Evolutionary conservation across 2,113 vertebrate species (phyloP).

Genomic region (Andinoacara biseriatus): DNA sequence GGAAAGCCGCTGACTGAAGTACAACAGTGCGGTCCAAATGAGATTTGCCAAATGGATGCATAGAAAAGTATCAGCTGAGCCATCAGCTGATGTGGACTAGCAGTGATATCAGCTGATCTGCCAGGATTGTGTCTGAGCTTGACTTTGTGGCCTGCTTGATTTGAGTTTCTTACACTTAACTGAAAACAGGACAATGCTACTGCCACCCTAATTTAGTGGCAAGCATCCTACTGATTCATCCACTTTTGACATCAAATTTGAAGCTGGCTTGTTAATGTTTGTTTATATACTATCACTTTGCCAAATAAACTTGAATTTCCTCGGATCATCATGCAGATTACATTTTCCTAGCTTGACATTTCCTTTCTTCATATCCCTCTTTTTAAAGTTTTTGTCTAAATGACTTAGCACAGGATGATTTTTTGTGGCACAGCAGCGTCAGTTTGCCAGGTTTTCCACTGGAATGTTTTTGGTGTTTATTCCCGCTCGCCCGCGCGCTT

Average conservation of each 20-base stretch:
- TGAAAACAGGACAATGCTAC: neutral
- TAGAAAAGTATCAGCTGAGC: neutral
- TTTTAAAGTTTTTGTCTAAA: neutral
- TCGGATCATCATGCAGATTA: neutral
- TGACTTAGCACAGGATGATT: neutral
- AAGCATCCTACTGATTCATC: neutral
- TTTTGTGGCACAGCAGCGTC: neutral
- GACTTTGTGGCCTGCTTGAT: neutral
- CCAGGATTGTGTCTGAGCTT: neutral
- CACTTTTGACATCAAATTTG: neutral
- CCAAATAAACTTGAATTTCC: neutral
- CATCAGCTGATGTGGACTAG: neutral
- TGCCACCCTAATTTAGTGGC: neutral
- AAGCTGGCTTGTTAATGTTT: neutral
- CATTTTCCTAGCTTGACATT: neutral
- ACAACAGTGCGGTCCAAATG: neutral
- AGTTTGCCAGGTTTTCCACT: constrained; percentile 15
- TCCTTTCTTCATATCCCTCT: neutral
- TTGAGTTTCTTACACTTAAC: neutral
- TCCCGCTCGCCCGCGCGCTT: neutral
- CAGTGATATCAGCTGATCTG: constrained; percentile 6
- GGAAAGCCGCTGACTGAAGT: neutral
- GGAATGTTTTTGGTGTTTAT: constrained; percentile 2
- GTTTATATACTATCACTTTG: neutral
- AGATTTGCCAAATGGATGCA: neutral